These are phyloP conservation scores for Disparrhopalites patrizii DNA, from an alignment of 2,888 invertebrate genomes.

Conservation along the genomic window DNA sequence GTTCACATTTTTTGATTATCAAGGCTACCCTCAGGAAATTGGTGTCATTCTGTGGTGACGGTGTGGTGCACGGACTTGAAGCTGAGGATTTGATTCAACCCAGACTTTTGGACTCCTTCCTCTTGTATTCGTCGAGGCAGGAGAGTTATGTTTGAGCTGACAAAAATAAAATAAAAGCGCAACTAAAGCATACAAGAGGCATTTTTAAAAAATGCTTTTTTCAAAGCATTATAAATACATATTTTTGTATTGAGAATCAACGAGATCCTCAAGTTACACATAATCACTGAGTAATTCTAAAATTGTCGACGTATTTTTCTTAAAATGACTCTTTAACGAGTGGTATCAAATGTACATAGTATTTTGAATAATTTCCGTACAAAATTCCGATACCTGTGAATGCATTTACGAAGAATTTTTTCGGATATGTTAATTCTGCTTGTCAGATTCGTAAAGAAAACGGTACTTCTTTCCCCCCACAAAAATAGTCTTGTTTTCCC, in stretches of 20 bases:
- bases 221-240: too few species aligned
- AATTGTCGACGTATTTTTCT: neutral
- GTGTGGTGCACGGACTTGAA: slow-evolving; percentile 57
- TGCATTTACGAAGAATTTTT: too few species aligned
- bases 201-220: too few species aligned
- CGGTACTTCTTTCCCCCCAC: too few species aligned
- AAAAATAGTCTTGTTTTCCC: too few species aligned
- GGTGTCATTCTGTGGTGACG: slow-evolving; percentile 58
- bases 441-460: too few species aligned
- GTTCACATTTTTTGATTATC: slow-evolving; percentile 36
- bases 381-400: slow-evolving; percentile 3
- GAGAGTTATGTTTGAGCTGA: slow-evolving; percentile 68
- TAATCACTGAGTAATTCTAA: neutral
- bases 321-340: neutral
- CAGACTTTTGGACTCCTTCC: slow-evolving; percentile 70
- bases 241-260: too few species aligned
- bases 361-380: neutral
- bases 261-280: too few species aligned
- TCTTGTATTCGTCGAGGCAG: slow-evolving; percentile 71
- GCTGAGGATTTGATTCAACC: slow-evolving; percentile 71
- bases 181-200: too few species aligned
- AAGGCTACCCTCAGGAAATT: slow-evolving; percentile 65
- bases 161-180: neutral
- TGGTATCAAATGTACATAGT: neutral
- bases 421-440: too few species aligned